Evolutionary conservation across 2,888 invertebrate species (phyloP).

Genomic region (Andrena chrysosceles): DNA sequence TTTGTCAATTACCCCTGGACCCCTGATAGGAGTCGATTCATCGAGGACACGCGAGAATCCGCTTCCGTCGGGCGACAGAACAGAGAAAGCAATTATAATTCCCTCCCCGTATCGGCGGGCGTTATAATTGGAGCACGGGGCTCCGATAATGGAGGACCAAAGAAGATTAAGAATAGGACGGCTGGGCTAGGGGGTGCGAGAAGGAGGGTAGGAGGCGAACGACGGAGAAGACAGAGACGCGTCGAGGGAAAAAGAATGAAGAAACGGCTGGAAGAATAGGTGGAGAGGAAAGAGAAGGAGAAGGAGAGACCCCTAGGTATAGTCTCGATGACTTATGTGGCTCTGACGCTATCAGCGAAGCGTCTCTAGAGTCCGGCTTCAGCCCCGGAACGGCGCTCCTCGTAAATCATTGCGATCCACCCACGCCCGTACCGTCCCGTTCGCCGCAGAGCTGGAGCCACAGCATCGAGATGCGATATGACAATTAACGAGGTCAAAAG

Average conservation of each 20-base stretch:
- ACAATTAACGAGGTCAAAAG: conserved; percentile 82
- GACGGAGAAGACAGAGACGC: conserved; percentile 28
- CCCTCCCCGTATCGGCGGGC: conserved; percentile 75
- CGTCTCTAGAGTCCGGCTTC: conserved; percentile 83
- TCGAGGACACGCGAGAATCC: conserved; percentile 47
- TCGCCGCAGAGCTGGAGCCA: conserved; percentile 61
- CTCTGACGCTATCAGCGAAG: conserved; percentile 84
- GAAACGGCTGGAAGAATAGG: conserved; percentile 27
- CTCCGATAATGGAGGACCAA: conserved; percentile 82
- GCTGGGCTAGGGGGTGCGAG: conserved; percentile 54
- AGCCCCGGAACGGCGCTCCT: conserved; percentile 81
- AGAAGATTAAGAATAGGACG: conserved; percentile 83
- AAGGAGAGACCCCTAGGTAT: conserved; percentile 78
- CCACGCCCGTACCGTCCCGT: conserved; percentile 75
- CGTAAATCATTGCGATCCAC: conserved; percentile 84
- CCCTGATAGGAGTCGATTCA: conserved; percentile 31
- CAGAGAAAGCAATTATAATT: conserved; percentile 81
- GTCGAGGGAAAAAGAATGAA: conserved; percentile 21
- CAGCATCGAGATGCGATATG: conserved; percentile 79
- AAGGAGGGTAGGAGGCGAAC: conserved; percentile 8
- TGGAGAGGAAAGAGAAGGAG: conserved; percentile 55
- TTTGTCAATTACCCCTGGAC: conserved; percentile 65
- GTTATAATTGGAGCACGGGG: conserved; percentile 82
- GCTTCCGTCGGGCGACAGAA: conserved; percentile 44
- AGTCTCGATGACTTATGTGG: conserved; percentile 85